phyloP scores from a whole-genome alignment of 1,140 invertebrate genomes.

The Magallana gigas region DNA sequence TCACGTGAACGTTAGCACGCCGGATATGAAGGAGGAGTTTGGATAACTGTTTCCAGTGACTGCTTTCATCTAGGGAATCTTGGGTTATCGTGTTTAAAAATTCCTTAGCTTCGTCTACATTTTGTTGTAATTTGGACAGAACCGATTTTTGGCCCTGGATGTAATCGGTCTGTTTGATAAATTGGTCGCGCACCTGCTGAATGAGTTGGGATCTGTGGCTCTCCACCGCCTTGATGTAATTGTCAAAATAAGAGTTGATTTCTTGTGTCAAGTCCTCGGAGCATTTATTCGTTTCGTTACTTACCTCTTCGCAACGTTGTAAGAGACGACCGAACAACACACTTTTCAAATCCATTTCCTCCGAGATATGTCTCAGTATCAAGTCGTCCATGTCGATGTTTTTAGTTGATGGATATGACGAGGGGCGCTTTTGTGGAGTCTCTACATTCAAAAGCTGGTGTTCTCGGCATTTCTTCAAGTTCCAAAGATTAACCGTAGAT shows the following conservation, averaged over 20 bases:
- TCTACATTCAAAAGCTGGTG: not conserved
- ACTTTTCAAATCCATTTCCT: not conserved
- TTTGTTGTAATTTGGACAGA: not conserved
- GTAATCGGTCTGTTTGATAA: not conserved
- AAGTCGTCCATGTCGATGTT: not conserved
- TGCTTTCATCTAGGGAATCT: not conserved
- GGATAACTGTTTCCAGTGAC: not conserved
- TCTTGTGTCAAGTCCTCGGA: not conserved
- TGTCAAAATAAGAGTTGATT: slow-evolving; percentile 17
- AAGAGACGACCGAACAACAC: slow-evolving; percentile 4
- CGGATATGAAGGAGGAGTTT: not conserved
- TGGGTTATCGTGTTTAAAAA: not conserved
- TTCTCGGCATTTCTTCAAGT: not conserved
- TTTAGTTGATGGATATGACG: not conserved
- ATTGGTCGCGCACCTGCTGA: not conserved
- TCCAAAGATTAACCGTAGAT: not conserved
- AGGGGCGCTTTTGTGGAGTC: too few relatives aligned
- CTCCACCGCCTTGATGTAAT: slow-evolving; percentile 9
- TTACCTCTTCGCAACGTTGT: not conserved
- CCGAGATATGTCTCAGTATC: not conserved
- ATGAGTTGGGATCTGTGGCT: not conserved
- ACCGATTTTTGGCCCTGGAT: not conserved
- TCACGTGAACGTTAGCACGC: not conserved
- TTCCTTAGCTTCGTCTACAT: not conserved
- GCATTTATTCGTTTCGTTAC: not conserved